phyloP scores from a whole-genome alignment of 2,888 invertebrate species.

The Drosophila prostipennis region DNA sequence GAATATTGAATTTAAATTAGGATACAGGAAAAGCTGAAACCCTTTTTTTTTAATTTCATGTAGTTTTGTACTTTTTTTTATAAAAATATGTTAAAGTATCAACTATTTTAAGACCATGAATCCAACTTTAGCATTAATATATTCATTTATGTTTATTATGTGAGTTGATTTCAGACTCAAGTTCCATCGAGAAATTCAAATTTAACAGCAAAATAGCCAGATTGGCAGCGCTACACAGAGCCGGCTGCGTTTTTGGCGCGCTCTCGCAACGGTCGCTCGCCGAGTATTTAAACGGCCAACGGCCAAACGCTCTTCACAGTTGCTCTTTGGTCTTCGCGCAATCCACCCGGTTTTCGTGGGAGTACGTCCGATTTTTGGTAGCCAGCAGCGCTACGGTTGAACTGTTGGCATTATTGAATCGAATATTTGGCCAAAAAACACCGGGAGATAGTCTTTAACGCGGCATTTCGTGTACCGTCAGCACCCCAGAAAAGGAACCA shows the following conservation, averaged over 20 bases:
- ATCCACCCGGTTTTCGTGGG: slow-evolving; percentile 25
- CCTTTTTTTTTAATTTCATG: too few species aligned
- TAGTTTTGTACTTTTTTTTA: too few species aligned
- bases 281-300: slow-evolving; percentile 15
- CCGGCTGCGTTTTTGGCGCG: slow-evolving; percentile 29
- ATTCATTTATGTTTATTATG: too few species aligned
- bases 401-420: slow-evolving; percentile 28
- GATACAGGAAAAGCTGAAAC: too few species aligned
- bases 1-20: too few species aligned
- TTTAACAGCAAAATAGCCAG: neutral
- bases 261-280: neutral
- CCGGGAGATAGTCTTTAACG: slow-evolving; percentile 9
- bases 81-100: too few species aligned
- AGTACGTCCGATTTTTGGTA: slow-evolving; percentile 13
- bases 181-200: too few species aligned
- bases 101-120: too few species aligned
- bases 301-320: slow-evolving; percentile 15
- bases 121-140: too few species aligned
- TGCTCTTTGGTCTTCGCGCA: slow-evolving; percentile 17
- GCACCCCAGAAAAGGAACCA: slow-evolving; percentile 1
- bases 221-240: neutral
- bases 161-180: too few species aligned
- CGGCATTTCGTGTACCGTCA: slow-evolving; percentile 12
- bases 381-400: slow-evolving; percentile 35
- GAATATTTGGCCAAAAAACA: slow-evolving; percentile 9